Evolutionary conservation across 2,888 invertebrate species (phyloP), one percentile per base, ranked within the genome.

Genomic region (Tricholauxania praeusta): DNA sequence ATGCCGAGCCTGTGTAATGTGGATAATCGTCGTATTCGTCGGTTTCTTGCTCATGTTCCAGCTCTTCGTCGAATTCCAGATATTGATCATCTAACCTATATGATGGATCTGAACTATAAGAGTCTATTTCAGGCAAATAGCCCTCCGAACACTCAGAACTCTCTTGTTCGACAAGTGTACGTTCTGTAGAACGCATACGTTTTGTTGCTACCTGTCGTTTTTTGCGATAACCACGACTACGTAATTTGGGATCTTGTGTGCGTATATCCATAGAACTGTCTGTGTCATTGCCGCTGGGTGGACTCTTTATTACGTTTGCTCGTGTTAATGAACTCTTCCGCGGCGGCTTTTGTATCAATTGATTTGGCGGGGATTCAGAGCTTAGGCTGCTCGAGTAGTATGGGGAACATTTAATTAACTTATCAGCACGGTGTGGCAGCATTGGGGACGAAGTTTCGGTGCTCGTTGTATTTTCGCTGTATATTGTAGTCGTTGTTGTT

Each of bases 301-400:
- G 92, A 85, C 92, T 92, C 82, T 92, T 92, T 49, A 92, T 86
- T 15, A 91, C 90, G 77, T 91, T 89, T 77, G 89, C 88, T 12
- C 90, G 90, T 4, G 91, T 86, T 48, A 92, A 81, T 0, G 92
- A 91, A 68, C 90, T 90, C 84, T 92, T 93, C 19, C 90, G 91
- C 0, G 91, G 90, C 8, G 91, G 91, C 80, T 92, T 91, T 64
- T 91, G 89, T 49, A 92, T 89, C n/a, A 86, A 77, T 76, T 87
- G 86, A 83, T 92, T 91, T 2, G 93, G 92, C 3, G 93, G 93
- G 39, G 93, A 92, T 79, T 93, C 93, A 0, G 93, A 93, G 82
- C 93, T 93, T 55, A 93, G 87, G 80, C 93, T 93, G 81, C 93
- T 93, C 47, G 93, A 93, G 84, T 93, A 93, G 82, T 93, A 93